phyloP scores from a whole-genome alignment of 2,113 vertebrate species.

The Emydocephalus ijimae region DNA sequence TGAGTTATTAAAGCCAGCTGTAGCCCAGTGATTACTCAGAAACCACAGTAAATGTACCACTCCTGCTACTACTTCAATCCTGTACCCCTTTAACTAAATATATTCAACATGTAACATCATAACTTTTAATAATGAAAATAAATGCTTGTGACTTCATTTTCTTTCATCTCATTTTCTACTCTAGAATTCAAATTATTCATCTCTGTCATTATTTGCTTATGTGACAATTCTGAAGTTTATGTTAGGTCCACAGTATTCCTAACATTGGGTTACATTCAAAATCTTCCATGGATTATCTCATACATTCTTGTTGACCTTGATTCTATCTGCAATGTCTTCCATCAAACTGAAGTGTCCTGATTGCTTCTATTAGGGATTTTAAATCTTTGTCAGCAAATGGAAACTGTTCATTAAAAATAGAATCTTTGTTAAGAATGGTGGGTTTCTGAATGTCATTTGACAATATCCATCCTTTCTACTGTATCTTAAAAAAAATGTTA shows the following conservation, averaged over 20 bases:
- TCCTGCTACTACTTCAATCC: too few relatives aligned
- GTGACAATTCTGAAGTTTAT: not conserved
- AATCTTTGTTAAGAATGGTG: not conserved
- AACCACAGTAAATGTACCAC: not conserved
- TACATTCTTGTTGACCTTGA: not conserved
- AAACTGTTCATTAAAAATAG: not conserved
- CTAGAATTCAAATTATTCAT: not conserved
- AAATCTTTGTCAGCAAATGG: not conserved
- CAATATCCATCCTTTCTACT: not conserved
- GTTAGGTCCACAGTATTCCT: not conserved
- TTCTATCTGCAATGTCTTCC: not conserved
- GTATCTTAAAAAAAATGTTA: not conserved
- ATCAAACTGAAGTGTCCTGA: not conserved
- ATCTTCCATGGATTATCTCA: not conserved
- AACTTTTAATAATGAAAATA: not conserved
- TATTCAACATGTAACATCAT: not conserved
- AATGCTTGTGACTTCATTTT: not conserved
- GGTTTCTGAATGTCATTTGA: not conserved
- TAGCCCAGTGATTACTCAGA: not conserved
- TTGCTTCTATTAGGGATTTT: not conserved
- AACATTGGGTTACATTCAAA: not conserved
- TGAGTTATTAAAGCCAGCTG: not conserved
- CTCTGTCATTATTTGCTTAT: not conserved
- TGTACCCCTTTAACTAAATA: accelerated
- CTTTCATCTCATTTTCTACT: not conserved